Conservation (phyloP, 92 coral and sea anemone species). For the Porites evermanni region DNA sequence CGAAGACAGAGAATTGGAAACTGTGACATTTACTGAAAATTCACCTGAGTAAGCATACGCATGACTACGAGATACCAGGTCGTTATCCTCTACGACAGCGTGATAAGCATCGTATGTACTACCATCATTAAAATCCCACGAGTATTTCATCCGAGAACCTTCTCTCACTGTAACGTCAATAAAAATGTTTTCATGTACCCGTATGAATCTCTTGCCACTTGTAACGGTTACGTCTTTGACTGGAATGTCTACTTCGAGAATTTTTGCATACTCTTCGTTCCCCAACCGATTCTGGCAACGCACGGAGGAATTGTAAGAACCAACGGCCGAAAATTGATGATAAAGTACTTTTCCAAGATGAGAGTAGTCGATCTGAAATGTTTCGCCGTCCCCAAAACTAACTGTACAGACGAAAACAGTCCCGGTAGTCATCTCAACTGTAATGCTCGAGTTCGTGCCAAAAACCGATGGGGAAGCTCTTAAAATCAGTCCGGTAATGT, state of each 20-base stretch:
- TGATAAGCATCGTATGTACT: constrained; percentile 44
- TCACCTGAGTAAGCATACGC: constrained; percentile 70
- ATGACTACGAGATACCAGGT: constrained; percentile 61
- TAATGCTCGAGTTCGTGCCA: constrained; percentile 65
- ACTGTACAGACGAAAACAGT: constrained; percentile 76
- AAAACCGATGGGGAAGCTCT: constrained; percentile 59
- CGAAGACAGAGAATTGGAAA: constrained; percentile 76
- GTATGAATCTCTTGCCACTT: constrained; percentile 63
- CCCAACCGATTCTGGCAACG: constrained; percentile 84
- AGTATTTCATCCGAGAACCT: constrained; percentile 80
- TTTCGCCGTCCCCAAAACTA: constrained; percentile 83
- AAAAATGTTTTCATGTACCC: constrained; percentile 63
- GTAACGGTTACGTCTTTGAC: constrained; percentile 67
- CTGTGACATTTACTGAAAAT: constrained; percentile 67
- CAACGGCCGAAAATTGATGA: constrained; percentile 67
- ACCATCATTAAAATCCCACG: constrained; percentile 70
- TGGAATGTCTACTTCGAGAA: constrained; percentile 78
- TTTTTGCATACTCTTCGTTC: constrained; percentile 31
- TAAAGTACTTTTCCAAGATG: constrained; percentile 44
- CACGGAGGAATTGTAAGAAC: constrained; percentile 70
- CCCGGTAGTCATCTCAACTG: constrained; percentile 68
- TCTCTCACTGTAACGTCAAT: constrained; percentile 63
- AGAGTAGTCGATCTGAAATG: constrained; percentile 68
- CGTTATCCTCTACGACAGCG: constrained; percentile 33
- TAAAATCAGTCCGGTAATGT: constrained; percentile 68